Base-by-base conservation (phyloP, 2,888 invertebrate species). In the Hirtodrosophila cameraria region DNA sequence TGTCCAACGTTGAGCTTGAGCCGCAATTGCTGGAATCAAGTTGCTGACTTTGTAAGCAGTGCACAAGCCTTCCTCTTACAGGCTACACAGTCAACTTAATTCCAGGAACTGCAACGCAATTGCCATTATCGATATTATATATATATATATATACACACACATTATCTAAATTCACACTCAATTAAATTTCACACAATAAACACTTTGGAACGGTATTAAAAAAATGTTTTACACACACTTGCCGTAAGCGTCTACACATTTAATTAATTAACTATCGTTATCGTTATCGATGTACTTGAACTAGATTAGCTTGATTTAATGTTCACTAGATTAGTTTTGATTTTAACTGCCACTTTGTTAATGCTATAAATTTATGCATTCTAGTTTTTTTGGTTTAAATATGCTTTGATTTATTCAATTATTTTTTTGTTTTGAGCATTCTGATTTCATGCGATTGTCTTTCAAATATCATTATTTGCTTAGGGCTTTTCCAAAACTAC, bases 1-100 rank as follows among this genome's bases (percentile, higher is more conserved):
- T 58, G 76, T 77, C 15, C 27, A 49, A 36, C 39, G 77, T 64
- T 67, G 77, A 70, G 46, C 41, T 64, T 61, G 75, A 55, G 89
- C 88, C 82, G 91, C 90, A 88, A 85, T 90, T 90, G 90, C 90
- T 90, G 90, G 91, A 90, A 90, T 90, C 90, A 91, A 90, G 90
- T 90, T 90, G 90, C 90, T 90, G 90, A 90, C 90, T 90, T 90
- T 66, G 71, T 69, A 67, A 80, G 80, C 84, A 82, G 69, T 86
- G 78, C 89, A 77, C 79, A 89, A 87, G 88, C 88, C 87, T 66
- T 80, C 82, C 83, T 67, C 79, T 62, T 68, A 74, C 86, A 86
- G 90, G 90, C 91, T 87, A 91, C 90, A 90, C 90, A 90, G 90
- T 90, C 90, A 90, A 90, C 90, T 91, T 89, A 88, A 90, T 90